Percentiles rank a stretch among this genome's conserved stretches.
Conservation (phyloP, 2,888 invertebrate genomes). For the Eristalis pertinax region DNA sequence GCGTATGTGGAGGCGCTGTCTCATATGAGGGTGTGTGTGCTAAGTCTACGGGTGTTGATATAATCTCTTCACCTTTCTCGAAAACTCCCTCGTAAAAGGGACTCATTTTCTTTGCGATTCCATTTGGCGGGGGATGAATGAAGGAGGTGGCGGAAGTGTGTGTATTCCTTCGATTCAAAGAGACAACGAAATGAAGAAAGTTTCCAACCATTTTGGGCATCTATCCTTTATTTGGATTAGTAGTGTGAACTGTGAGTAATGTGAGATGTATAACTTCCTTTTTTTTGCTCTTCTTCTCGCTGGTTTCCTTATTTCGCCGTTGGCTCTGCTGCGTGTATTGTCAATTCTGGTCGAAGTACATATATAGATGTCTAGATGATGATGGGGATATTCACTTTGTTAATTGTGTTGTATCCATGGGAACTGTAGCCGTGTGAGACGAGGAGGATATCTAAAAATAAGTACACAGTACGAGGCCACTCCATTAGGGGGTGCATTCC, state of each 20-base stretch:
- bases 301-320: neutral
- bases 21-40: neutral
- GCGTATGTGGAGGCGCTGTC: neutral
- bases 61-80: constrained; percentile 17
- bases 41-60: constrained; percentile 3
- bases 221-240: constrained; percentile 16
- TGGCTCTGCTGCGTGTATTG: neutral
- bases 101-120: constrained; percentile 12
- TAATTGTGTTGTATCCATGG: neutral
- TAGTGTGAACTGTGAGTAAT: constrained; percentile 11
- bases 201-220: constrained; percentile 22
- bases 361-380: neutral
- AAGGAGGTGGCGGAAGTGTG: too few species aligned
- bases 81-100: constrained; percentile 9
- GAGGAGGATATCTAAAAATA: neutral
- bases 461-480: neutral
- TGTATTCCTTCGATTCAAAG: constrained; percentile 2
- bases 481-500: neutral
- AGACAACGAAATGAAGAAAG: constrained; percentile 40
- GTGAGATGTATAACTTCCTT: neutral
- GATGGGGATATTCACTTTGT: neutral
- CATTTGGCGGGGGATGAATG: neutral
- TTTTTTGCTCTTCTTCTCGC: too few species aligned
- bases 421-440: neutral
- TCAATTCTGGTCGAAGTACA: neutral